Evolutionary conservation across 2,888 invertebrate genomes (phyloP), one percentile per base, ranked within the genome.

Genomic region (Eretmocerus hayati): DNA sequence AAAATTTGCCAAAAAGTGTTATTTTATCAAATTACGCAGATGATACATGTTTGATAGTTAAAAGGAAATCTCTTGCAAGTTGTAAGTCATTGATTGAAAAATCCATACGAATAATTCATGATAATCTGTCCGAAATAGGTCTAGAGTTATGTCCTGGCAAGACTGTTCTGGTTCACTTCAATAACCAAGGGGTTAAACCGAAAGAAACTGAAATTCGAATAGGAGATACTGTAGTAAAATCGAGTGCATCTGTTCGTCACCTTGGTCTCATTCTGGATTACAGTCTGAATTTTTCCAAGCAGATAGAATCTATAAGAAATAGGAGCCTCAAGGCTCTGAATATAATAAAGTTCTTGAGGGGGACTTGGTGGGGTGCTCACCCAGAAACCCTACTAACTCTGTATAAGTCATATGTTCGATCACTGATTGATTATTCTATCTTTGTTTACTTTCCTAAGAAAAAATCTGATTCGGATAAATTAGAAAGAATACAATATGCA

Each of bases 341-440:
- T 20, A 40, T 40, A 3, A 21, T 40, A 4, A 40, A 40, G 21
- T 40, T 21, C 9, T 13, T 40, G 4, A 19, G 40, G 4, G 40
- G 40, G 22, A 22, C 23, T 13, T 40, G 40, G 40, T 40, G 40
- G 40, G 40, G 40, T 11, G 18, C 21, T 21, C 22, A 40, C 21
- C 40, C 40, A 3, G 20, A 13, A 2, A 40, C 22, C n/a, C 16
- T 40, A 13, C 20, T 40, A 21, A 21, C 3, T 21, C 22, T 40
- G 6, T 40, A 40, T 21, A 40, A 40, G 21, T 22, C 22, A 15
- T 40, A 22, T 20, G n/a, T 40, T 21, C 40, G 40, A 4, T 5
- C 22, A 3, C 20, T 40, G 8, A 30, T 30, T 30, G 13, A 30
- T 30, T 30, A 30, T 30, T 13, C 30, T 30, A 30, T 13, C 30